Evolutionary conservation across 2,113 vertebrate genomes (phyloP).

Genomic region (Embiotoca jacksoni): DNA sequence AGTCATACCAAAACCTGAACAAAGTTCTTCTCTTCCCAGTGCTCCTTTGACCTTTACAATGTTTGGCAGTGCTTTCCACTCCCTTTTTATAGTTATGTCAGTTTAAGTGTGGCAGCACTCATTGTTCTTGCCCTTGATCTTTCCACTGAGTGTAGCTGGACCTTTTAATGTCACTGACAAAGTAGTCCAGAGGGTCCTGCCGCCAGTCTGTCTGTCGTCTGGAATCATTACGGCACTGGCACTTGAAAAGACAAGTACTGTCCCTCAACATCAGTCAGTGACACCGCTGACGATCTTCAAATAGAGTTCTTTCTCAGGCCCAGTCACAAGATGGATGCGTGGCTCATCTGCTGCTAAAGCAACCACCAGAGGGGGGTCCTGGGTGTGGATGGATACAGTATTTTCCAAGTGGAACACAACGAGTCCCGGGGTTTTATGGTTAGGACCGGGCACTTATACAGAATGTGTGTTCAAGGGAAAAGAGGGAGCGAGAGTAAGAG

Average conservation of each 20-base stretch:
- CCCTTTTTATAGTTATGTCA: slow-evolving; percentile 73
- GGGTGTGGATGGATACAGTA: slow-evolving; percentile 33
- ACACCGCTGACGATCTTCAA: slow-evolving; percentile 66
- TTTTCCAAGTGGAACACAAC: slow-evolving; percentile 47
- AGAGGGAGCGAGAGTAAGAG: not conserved
- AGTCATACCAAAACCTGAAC: slow-evolving; percentile 11
- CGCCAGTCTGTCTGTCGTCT: slow-evolving; percentile 73
- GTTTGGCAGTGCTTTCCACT: slow-evolving; percentile 51
- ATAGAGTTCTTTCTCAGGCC: slow-evolving; percentile 44
- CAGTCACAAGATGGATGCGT: slow-evolving; percentile 34
- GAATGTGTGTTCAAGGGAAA: slow-evolving; percentile 42
- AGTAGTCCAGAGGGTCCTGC: slow-evolving; percentile 73
- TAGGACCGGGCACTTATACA: not conserved
- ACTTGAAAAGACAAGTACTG: slow-evolving; percentile 77
- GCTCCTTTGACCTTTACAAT: slow-evolving; percentile 64
- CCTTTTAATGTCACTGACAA: slow-evolving; percentile 79
- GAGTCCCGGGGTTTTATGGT: slow-evolving; percentile 36
- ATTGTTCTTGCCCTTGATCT: slow-evolving; percentile 79
- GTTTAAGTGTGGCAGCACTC: slow-evolving; percentile 71
- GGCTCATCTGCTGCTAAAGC: slow-evolving; percentile 55
- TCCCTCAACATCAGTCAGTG: slow-evolving; percentile 68
- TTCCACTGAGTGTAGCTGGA: slow-evolving; percentile 69
- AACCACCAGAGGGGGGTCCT: slow-evolving; percentile 45
- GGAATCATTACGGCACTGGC: slow-evolving; percentile 72
- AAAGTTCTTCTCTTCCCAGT: slow-evolving; percentile 26